phyloP scores from a whole-genome alignment of 2,113 vertebrate genomes.

The Helogale parvula region DNA sequence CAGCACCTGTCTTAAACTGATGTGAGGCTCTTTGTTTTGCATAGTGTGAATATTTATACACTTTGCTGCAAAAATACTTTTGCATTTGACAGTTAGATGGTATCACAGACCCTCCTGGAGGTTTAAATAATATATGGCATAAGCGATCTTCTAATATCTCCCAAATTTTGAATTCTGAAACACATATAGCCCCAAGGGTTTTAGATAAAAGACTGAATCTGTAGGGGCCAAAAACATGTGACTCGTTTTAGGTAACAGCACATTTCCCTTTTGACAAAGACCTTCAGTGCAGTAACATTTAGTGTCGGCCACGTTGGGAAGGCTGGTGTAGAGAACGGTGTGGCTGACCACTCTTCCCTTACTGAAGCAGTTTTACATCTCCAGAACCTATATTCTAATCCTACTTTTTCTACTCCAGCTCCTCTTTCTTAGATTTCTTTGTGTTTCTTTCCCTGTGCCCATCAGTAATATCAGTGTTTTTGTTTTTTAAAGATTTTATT shows the following conservation, averaged over 20 bases:
- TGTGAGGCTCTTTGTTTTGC: not conserved
- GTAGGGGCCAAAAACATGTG: not conserved
- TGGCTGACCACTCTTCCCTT: not conserved
- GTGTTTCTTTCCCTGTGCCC: not conserved
- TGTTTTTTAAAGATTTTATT: too few relatives aligned
- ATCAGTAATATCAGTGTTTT: not conserved
- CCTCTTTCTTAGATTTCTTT: not conserved
- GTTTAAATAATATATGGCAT: not conserved
- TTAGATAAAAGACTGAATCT: not conserved
- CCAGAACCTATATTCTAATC: not conserved
- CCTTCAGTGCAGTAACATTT: not conserved
- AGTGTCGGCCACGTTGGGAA: not conserved
- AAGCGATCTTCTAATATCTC: not conserved
- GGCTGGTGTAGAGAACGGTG: not conserved
- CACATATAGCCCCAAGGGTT: not conserved
- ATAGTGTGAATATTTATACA: not conserved
- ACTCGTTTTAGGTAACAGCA: not conserved
- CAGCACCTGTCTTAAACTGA: not conserved
- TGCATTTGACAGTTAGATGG: not conserved
- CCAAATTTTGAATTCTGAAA: not conserved
- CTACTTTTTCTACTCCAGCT: not conserved
- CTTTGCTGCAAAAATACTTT: not conserved
- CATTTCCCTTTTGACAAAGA: not conserved
- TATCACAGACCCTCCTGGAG: not conserved
- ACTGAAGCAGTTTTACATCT: not conserved